Base-by-base conservation (phyloP, 2,113 vertebrate genomes). In the Hoplias malabaricus region DNA sequence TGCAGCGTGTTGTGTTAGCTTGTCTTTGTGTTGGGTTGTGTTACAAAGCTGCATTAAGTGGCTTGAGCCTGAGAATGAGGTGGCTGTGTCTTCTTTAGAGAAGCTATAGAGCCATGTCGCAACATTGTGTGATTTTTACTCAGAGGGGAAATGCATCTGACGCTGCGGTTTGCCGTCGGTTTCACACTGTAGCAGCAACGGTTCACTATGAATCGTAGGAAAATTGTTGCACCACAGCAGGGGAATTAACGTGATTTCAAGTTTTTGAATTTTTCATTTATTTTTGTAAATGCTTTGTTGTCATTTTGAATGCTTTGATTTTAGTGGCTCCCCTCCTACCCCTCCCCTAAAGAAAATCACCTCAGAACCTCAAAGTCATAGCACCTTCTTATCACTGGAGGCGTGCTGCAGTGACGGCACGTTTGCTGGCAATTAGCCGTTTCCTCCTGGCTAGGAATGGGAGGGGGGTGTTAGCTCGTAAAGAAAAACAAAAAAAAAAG, bases 151-250 rank as follows among this genome's bases (percentile, higher is more conserved):
- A 83, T 77, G 81, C 78, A 76, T 82, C 71, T 69, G 48, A 84
- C 46, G 65, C 80, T 86, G 85, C 80, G 83, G 83, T 86, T 84
- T 82, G 70, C 56, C 78, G 72, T 79, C 36, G 77, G 81, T 84
- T 86, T 84, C 81, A 66, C 79, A 84, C 81, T 84, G 79, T 84
- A 84, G 83, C 81, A 83, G 57, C 74, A 85, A 78, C 54, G 62
- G 62, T 73, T 77, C 70, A 61, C 77, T 82, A 79, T 82, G 74
- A 83, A 83, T 86, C 68, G 79, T 77, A 80, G 78, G 75, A 80
- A 86, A 78, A 80, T 82, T 69, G 75, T 73, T 77, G 73, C 72
- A 79, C 68, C 69, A 56, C 61, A 56, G 31, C 19, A 71, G 75
- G 62, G 63, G 50, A 73, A 34, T 78, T 71, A 63, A 62, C 75